Percentiles rank a stretch among this genome's conserved stretches.
Conservation (phyloP, 2,113 vertebrate genomes). For the Neodon shergylaensis region DNA sequence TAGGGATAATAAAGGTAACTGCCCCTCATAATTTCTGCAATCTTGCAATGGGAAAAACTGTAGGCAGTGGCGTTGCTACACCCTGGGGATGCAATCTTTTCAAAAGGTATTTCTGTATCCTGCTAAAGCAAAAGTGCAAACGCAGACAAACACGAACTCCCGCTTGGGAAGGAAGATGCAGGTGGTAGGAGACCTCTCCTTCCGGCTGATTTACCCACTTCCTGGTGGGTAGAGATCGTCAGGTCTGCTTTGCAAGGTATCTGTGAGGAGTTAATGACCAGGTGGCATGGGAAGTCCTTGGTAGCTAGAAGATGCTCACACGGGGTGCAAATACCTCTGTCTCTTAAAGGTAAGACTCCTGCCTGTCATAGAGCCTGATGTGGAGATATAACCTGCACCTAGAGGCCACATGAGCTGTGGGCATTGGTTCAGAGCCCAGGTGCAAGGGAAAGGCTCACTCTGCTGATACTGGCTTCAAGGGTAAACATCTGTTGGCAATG, state of each 20-base stretch:
- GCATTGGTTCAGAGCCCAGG: background rate
- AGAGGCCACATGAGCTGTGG: background rate
- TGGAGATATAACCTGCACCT: background rate
- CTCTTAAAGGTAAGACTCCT: background rate
- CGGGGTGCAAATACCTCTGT: background rate
- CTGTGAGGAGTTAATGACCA: background rate
- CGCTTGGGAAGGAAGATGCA: background rate
- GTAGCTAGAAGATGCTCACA: background rate
- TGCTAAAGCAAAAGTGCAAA: background rate
- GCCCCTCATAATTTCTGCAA: slow-evolving; percentile 5
- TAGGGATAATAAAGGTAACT: slow-evolving; percentile 56
- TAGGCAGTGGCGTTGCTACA: background rate
- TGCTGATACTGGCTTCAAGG: background rate
- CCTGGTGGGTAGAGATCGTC: background rate
- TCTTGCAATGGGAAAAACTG: background rate
- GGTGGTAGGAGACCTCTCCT: background rate
- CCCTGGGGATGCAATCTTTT: background rate
- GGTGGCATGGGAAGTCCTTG: background rate
- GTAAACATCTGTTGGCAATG: background rate
- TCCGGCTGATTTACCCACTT: background rate
- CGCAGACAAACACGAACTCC: background rate
- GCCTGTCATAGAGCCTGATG: background rate
- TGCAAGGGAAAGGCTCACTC: background rate
- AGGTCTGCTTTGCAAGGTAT: background rate
- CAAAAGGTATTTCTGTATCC: background rate